Conservation (phyloP, 2,113 vertebrate genomes). For the Hucho hucho region DNA sequence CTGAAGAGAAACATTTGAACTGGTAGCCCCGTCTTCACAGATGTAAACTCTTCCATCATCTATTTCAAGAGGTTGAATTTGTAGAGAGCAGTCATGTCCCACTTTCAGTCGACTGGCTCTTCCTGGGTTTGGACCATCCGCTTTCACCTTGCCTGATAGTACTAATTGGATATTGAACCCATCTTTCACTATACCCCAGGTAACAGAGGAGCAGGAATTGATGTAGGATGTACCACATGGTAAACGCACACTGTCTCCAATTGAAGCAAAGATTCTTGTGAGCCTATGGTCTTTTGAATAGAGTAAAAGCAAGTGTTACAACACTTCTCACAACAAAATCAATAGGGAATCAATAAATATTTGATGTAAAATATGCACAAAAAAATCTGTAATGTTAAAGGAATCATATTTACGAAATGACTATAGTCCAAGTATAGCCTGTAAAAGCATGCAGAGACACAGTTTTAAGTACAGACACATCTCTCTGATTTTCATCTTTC, state of each 20-base stretch:
- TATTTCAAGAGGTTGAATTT: slow-evolving; percentile 19
- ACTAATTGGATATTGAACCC: slow-evolving; percentile 5
- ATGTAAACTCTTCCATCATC: slow-evolving; percentile 40
- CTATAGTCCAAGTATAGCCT: slow-evolving; percentile 19
- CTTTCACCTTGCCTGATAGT: slow-evolving; percentile 28
- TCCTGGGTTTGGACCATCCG: background rate
- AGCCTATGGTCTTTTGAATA: slow-evolving; percentile 11
- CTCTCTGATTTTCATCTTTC: slow-evolving; percentile 11
- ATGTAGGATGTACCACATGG: slow-evolving; percentile 35
- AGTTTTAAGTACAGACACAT: slow-evolving; percentile 9
- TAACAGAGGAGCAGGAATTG: slow-evolving; percentile 41
- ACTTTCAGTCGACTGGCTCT: slow-evolving; percentile 4
- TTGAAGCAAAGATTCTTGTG: slow-evolving; percentile 21
- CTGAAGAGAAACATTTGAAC: slow-evolving; percentile 32
- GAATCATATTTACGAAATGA: slow-evolving; percentile 44
- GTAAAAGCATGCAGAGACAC: slow-evolving; percentile 12
- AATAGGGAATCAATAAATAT: background rate
- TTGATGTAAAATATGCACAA: background rate
- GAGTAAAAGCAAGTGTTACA: background rate
- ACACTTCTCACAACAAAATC: background rate
- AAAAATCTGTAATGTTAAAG: background rate
- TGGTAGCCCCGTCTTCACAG: slow-evolving; percentile 24
- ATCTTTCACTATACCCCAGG: slow-evolving; percentile 28
- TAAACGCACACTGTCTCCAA: slow-evolving; percentile 40
- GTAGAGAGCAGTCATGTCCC: slow-evolving; percentile 50